Evolutionary conservation across 1,140 invertebrate species (phyloP).

Genomic region (Oscheius sp.): DNA sequence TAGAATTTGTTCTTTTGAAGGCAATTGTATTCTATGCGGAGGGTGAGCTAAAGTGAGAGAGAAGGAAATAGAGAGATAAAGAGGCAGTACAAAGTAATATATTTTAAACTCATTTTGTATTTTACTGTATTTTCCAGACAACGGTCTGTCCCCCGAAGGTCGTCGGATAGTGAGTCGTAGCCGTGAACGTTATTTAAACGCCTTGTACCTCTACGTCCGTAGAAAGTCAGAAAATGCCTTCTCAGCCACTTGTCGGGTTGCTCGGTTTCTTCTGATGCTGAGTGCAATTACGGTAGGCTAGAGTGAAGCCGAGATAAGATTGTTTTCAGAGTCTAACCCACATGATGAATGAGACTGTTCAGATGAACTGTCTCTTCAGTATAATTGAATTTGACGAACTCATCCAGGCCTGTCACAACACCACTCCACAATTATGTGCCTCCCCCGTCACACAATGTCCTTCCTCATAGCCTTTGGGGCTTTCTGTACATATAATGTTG

Average conservation of each 20-base stretch:
- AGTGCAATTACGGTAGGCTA: slow-evolving; percentile 30
- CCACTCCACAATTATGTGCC: not conserved
- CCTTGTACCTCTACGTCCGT: slow-evolving; percentile 28
- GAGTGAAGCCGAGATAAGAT: not conserved
- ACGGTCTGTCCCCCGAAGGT: slow-evolving; percentile 13
- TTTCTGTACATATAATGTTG: too few relatives aligned
- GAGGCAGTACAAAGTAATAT: too few relatives aligned
- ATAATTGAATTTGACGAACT: slow-evolving; percentile 67
- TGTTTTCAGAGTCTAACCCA: slow-evolving; percentile 52
- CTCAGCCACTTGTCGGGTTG: slow-evolving; percentile 23
- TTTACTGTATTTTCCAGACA: not conserved
- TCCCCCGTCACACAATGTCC: not conserved
- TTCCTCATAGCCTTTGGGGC: too few relatives aligned
- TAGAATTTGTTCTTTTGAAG: slow-evolving; percentile 32
- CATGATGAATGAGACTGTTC: slow-evolving; percentile 56
- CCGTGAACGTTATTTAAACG: slow-evolving; percentile 27
- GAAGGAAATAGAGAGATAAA: too few relatives aligned
- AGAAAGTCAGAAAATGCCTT: not conserved
- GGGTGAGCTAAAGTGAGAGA: not conserved
- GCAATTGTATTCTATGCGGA: slow-evolving; percentile 30
- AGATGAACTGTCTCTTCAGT: slow-evolving; percentile 66
- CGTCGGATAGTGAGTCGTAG: not conserved
- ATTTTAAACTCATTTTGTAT: not conserved
- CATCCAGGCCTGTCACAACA: slow-evolving; percentile 21
- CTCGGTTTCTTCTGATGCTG: slow-evolving; percentile 26